These are phyloP conservation scores for Megaustenia siamemsis DNA, from an alignment of 2,888 invertebrate genomes.

Conservation along the genomic window DNA sequence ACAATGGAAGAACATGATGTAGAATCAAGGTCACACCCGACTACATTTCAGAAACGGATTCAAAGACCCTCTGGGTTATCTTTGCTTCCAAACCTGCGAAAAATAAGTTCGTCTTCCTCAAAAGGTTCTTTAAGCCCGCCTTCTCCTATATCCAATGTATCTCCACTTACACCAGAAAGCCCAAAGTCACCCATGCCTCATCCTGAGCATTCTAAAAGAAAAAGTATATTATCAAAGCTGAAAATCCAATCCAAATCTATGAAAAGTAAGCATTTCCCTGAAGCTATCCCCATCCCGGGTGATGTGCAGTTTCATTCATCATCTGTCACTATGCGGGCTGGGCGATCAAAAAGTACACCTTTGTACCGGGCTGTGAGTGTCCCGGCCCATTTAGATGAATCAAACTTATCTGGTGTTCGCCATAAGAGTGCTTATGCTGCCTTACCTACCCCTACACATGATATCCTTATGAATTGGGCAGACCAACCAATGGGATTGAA, in stretches of 20 bases:
- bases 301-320: background rate
- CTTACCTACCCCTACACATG: constrained; percentile 22
- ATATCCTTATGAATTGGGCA: background rate
- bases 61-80: background rate
- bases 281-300: background rate
- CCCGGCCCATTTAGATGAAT: background rate
- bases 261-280: background rate
- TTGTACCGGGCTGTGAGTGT: constrained; percentile 18
- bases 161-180: background rate
- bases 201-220: background rate
- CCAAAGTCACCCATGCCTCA: background rate
- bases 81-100: constrained; percentile 4
- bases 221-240: background rate
- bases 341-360: background rate
- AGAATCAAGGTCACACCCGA: background rate
- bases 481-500: constrained; percentile 19
- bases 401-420: background rate
- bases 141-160: constrained; percentile 5
- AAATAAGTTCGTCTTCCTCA: background rate
- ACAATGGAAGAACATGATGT: constrained; percentile 22
- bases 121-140: constrained; percentile 9
- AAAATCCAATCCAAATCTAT: constrained; percentile 7
- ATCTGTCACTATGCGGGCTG: background rate
- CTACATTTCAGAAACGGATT: background rate
- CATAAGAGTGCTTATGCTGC: background rate